Base-by-base conservation (phyloP, 2,113 vertebrate species). In the Leptobrachium ailaonicum region DNA sequence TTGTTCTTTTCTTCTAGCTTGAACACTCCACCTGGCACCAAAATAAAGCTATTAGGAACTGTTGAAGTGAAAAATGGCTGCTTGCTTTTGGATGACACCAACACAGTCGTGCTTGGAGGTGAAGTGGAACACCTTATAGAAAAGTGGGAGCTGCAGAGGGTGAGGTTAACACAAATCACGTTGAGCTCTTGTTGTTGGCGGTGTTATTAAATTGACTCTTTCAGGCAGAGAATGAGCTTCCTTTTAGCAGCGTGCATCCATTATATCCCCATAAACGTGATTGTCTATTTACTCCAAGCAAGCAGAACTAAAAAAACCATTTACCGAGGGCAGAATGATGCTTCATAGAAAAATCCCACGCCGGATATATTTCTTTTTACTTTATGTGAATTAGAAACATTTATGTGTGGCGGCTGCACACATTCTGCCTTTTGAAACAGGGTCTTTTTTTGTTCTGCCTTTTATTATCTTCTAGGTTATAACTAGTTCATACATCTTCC, bases 71-170 rank as follows among this genome's bases (percentile, higher is more conserved):
- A 91, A 91, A 98, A 98, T 75, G 97, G 98, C 82, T 92, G 97
- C 84, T 91, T 99, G 86, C 91, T 99, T 41, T 91, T 99, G 82
- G 95, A 96, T 83, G 97, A 99, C 85, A 93, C 90, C 75, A 99
- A 97, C 66, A 94, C 97, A 62, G 83, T 89, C 40, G 90, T 98
- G 82, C 97, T 99, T 10, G 98, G 96, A 53, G 97, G 98, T 86
- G 97, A 97, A 89, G 97, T 99, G 69, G 94, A 99, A 83, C 95
- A 97, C 87, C 95, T 99, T 90, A 95, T 99, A 85, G 97, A 98
- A 87, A 99, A 99, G 80, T 99, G 98, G 97, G 95, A 96, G 83
- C 93, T 99, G 71, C 97, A 99, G 87, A 95, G 96, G 95, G 97
- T 99, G 90, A 97, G 94, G 85, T 92, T 75, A 87, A 88, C 90